Base-by-base conservation (phyloP, 1,140 invertebrate species). In the Hylaeus anthracinus region DNA sequence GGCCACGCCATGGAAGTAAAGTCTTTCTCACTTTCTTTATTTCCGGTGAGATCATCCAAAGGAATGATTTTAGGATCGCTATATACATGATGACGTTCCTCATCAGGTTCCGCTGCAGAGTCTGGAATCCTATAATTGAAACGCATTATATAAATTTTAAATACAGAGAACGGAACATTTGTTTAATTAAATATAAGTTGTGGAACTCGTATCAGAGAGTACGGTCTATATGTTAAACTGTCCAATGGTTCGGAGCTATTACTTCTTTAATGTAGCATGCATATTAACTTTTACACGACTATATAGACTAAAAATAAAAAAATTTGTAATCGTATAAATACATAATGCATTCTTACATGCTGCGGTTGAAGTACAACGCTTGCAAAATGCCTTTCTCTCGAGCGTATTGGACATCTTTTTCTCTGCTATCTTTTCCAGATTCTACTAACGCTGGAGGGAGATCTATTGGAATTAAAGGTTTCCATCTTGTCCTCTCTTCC, bases 331-430 rank as follows among this genome's bases (percentile, higher is more conserved):
- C 1, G 63, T 41, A 66, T 43, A 66, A 58, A 15, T 15, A n/a
- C 84, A 81, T 70, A 94, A 2, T 58, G 14, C 2, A 1, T 51
- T 12, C 95, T 93, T 94, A 95, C 96, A 97, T 96, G 74, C 95
- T 94, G 81, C 96, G 95, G 87, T 96, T 96, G 90, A 98, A 98
- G 92, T 98, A 98, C 2, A 99, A 92, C 1, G 97, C 97, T 90
- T 97, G 96, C 9, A 98, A 93, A 26, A 97, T 97, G 37, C 95
- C 96, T 88, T 96, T 96, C 91, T 99, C 97, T 56, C 98, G 93
- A 43, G 97, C 96, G 81, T 96, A 96, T 91, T 99, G 98, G 72
- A 98, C 96, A 66, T 97, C 95, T 87, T 96, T 97, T 92, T 99
- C 97, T 88, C 95, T 94, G 90, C 98, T 99, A 88, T 97, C 96